Percentiles rank a stretch among this genome's conserved stretches.
Conservation (phyloP, 2,113 vertebrate species). For the Thamnaconus septentrionalis region DNA sequence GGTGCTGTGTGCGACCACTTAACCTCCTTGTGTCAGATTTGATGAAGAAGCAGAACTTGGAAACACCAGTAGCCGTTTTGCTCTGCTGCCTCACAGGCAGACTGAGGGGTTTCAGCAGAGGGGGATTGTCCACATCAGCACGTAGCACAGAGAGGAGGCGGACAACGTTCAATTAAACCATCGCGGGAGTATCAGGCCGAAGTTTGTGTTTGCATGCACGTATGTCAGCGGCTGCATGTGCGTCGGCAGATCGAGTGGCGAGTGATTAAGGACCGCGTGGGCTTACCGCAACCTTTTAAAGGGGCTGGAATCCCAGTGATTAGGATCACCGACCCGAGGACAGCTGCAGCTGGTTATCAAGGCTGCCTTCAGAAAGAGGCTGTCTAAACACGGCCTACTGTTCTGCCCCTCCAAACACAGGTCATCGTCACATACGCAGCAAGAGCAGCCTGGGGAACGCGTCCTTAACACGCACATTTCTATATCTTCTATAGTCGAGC, state of each 20-base stretch:
- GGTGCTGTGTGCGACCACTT: too few relatives aligned
- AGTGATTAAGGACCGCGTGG: constrained; percentile 38
- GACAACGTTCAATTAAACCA: neutral
- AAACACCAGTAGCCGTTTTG: too few relatives aligned
- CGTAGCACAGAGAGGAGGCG: neutral
- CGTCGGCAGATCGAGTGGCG: constrained; percentile 23
- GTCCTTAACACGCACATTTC: too few relatives aligned
- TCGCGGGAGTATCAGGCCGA: neutral
- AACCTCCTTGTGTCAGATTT: too few relatives aligned
- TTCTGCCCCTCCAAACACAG: too few relatives aligned
- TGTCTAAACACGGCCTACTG: neutral
- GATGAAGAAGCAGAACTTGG: too few relatives aligned
- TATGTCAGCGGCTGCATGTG: constrained; percentile 20
- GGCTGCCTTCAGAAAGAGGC: neutral
- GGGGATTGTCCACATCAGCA: neutral
- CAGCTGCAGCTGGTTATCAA: constrained; percentile 67
- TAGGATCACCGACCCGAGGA: constrained; percentile 37
- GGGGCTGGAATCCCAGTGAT: constrained; percentile 58
- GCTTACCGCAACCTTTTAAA: constrained; percentile 44
- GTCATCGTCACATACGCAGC: too few relatives aligned
- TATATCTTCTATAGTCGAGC: too few relatives aligned
- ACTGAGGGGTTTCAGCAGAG: neutral
- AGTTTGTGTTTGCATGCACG: neutral
- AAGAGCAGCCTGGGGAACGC: too few relatives aligned
- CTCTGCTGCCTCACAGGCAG: too few relatives aligned